These are phyloP conservation scores for Aspidiotus rigidus DNA, from an alignment of 2,888 invertebrate species.

Conservation along the genomic window DNA sequence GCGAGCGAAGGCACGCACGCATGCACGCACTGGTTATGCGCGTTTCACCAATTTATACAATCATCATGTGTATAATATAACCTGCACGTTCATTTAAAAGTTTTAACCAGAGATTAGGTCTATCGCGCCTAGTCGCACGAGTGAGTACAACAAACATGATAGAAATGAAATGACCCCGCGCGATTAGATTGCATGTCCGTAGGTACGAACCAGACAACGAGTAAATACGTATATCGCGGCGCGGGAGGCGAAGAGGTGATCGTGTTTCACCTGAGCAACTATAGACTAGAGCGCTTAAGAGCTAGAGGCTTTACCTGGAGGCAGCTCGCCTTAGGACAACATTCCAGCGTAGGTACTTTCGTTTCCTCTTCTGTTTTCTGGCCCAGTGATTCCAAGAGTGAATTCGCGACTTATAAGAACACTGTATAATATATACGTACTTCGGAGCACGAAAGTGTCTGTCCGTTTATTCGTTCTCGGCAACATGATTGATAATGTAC, in stretches of 20 bases:
- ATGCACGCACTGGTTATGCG: no score
- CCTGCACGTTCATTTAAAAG: neutral
- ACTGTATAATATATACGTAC: no score
- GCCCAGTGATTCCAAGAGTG: slow-evolving; percentile 29
- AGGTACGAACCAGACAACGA: neutral
- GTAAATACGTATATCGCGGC: neutral
- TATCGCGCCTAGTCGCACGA: slow-evolving; percentile 28
- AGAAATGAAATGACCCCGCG: slow-evolving; percentile 27
- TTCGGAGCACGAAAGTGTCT: no score
- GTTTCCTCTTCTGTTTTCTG: slow-evolving; percentile 19
- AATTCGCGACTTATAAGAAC: slow-evolving; percentile 14
- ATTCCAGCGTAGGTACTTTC: slow-evolving; percentile 28
- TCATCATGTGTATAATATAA: no score
- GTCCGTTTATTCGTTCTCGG: no score
- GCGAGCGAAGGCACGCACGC: no score
- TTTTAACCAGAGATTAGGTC: slow-evolving; percentile 32
- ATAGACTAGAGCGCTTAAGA: neutral
- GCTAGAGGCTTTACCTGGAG: slow-evolving; percentile 32
- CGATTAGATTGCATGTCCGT: slow-evolving; percentile 28
- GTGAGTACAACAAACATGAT: slow-evolving; percentile 17
- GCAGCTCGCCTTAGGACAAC: slow-evolving; percentile 34
- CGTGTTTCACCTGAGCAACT: slow-evolving; percentile 32
- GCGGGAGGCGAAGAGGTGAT: slow-evolving; percentile 25
- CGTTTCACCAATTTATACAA: no score
- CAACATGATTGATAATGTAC: no score